Evolutionary conservation across 1,140 invertebrate genomes (phyloP).

Genomic region (Euura saliciscinereae): DNA sequence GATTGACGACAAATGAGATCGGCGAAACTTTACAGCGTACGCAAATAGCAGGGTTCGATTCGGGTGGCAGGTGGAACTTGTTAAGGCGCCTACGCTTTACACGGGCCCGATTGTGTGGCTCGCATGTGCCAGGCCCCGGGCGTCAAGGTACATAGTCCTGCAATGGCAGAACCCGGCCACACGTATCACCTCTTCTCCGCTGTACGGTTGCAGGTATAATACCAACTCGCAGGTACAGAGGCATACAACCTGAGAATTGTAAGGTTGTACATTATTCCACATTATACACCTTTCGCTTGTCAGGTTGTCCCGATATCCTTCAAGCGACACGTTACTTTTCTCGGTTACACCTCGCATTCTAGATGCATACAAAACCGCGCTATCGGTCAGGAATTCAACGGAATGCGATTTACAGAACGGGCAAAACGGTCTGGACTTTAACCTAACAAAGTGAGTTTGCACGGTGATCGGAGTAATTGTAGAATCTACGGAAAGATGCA

Average conservation of each 20-base stretch:
- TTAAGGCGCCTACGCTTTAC: constrained; percentile 6
- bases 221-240: background rate
- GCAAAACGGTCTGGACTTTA: background rate
- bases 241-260: background rate
- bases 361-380: no score
- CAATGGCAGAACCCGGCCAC: background rate
- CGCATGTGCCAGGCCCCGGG: background rate
- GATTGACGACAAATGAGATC: background rate
- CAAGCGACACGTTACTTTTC: background rate
- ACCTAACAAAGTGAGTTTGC: constrained; percentile 47
- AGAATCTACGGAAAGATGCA: constrained; percentile 51
- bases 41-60: background rate
- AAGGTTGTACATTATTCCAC: constrained; percentile 42
- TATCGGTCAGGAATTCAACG: no score
- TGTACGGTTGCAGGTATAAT: background rate
- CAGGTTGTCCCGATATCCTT: constrained; percentile 32
- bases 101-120: background rate
- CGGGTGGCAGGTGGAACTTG: constrained; percentile 3
- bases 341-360: no score
- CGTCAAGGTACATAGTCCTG: constrained; percentile 3
- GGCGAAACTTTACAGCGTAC: background rate
- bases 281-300: constrained; percentile 40
- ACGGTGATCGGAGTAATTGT: constrained; percentile 54
- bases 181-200: background rate
- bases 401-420: no score